A percentile compares a stretch with the other conserved stretches of the same genome.
Evolutionary conservation across 2,888 invertebrate genomes (phyloP).

Genomic region (Lomographa bimaculata): DNA sequence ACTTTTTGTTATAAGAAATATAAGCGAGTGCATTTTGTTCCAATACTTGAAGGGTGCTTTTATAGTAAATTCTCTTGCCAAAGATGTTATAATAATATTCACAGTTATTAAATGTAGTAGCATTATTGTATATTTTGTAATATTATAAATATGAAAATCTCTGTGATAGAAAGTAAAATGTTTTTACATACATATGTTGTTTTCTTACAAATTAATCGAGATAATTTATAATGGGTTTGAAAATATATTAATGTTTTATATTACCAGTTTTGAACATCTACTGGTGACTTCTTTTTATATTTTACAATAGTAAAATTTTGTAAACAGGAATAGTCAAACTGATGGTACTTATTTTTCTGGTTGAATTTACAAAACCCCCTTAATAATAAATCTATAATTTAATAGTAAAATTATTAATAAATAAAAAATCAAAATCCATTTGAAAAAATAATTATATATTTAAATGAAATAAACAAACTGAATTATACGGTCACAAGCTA

Average conservation of each 20-base stretch:
- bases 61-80: slow-evolving; percentile 38
- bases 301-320: too few relatives aligned
- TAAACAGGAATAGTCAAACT: too few relatives aligned
- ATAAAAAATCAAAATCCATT: slow-evolving; percentile 31
- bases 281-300: too few relatives aligned
- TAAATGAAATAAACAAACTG: slow-evolving; percentile 77
- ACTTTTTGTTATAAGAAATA: not conserved
- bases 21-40: not conserved
- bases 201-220: too few relatives aligned
- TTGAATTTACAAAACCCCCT: too few relatives aligned
- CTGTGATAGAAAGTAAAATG: slow-evolving; percentile 63
- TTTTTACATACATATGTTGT: slow-evolving; percentile 36
- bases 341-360: too few relatives aligned
- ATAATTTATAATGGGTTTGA: too few relatives aligned
- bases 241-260: too few relatives aligned
- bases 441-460: slow-evolving; percentile 71
- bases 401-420: too few relatives aligned
- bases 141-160: slow-evolving; percentile 43
- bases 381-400: too few relatives aligned
- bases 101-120: slow-evolving; percentile 21
- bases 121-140: slow-evolving; percentile 29
- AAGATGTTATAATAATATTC: slow-evolving; percentile 40
- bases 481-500: slow-evolving; percentile 74
- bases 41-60: slow-evolving; percentile 4
- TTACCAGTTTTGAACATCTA: too few relatives aligned